Percentiles rank a stretch among this genome's conserved stretches.
These are phyloP conservation scores for Ophion ventricosus DNA, from an alignment of 2,888 invertebrate species.

Conservation along the genomic window DNA sequence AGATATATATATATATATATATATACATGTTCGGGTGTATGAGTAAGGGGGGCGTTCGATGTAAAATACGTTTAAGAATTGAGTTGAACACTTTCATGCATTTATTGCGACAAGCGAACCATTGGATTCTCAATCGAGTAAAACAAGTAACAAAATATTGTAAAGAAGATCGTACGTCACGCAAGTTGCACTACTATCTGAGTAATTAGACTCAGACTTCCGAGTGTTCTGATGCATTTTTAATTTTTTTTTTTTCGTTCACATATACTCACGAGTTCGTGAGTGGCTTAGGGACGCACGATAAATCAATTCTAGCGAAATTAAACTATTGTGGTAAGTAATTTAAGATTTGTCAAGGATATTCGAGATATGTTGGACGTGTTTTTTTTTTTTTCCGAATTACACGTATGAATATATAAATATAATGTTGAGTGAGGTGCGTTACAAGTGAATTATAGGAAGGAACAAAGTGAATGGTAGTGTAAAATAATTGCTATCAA, in stretches of 20 bases:
- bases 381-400: constrained; percentile 17
- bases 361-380: constrained; percentile 10
- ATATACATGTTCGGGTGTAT: no score
- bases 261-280: background rate
- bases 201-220: constrained; percentile 27
- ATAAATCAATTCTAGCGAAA: constrained; percentile 55
- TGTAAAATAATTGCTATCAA: constrained; percentile 27
- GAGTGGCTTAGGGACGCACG: constrained; percentile 35
- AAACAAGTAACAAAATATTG: no score
- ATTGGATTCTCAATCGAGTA: constrained; percentile 12
- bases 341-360: constrained; percentile 12
- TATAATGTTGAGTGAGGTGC: constrained; percentile 13
- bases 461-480: constrained; percentile 35
- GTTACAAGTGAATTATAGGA: constrained; percentile 23
- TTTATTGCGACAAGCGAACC: background rate
- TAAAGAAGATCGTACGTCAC: no score
- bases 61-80: constrained; percentile 6
- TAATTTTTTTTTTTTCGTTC: constrained; percentile 29
- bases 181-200: constrained; percentile 25
- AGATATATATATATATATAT: constrained; percentile 1
- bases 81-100: background rate
- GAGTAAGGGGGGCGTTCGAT: constrained; percentile 1
- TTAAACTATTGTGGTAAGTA: constrained; percentile 21
- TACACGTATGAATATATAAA: constrained; percentile 20
- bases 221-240: constrained; percentile 25